Evolutionary conservation across 2,888 invertebrate species (phyloP), one percentile per base, ranked within the genome.

Genomic region (Cheilosia scutellata): DNA sequence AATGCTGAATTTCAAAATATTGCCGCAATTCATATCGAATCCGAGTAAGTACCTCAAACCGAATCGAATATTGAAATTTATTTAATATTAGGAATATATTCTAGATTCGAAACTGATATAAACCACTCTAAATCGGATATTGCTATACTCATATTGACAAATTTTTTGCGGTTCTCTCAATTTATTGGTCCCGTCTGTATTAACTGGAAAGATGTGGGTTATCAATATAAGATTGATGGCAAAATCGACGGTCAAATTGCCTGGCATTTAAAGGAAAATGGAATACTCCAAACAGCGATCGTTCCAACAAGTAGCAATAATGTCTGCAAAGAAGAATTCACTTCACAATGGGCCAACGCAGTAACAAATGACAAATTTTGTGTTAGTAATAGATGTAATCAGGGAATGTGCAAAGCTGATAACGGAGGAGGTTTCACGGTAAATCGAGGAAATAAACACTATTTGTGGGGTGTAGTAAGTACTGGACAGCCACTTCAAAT

Each of bases 161-260:
- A 87, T n/a, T 71, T 82, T 9, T 89, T 93, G n/a, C 72, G 60
- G 11, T 89, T 91, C 37, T 89, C 91, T 0, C 77, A 87, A 27
- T 89, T 90, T 29, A 91, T 92, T n/a, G 90, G 90, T 66, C 92
- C 92, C 5, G 90, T 92, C 6, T 93, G 93, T 80, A 87, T 90
- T 3, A 89, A 90, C 27, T 89, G 89, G 89, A 60, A 87, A 58
- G n/a, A 25, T 3, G 88, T 53, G 31, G 84, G 74, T 33, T 71
- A 87, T 2, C 70, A 80, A 20, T 72, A 88, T 1, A 0, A 1
- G 13, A 75, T 55, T 11, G 29, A 76, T 33, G 7, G 44, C 7
- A 44, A 7, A 44, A 44, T 65, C n/a, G 31, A 27, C 1, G 89
- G 88, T 0, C 53, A 77, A 55, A 78, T 89, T 1, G 87, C 88